phyloP scores from a whole-genome alignment of 2,888 invertebrate genomes.

The Sicus ferrugineus region DNA sequence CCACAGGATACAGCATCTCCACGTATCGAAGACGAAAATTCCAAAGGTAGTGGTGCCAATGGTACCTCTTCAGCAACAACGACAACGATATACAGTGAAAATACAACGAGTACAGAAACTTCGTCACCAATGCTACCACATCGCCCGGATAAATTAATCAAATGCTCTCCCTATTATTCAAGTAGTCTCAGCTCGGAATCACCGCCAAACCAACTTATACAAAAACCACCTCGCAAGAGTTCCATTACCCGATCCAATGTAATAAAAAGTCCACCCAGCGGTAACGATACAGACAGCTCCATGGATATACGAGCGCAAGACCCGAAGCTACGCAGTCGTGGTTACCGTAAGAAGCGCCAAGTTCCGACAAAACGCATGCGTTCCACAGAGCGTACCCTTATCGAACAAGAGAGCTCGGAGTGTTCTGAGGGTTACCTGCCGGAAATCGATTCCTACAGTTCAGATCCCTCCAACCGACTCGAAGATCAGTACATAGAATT shows the following conservation, averaged over 20 bases:
- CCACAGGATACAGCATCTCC: constrained; percentile 67
- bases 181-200: constrained; percentile 79
- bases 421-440: constrained; percentile 76
- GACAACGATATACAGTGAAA: constrained; percentile 68
- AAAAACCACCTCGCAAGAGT: constrained; percentile 73
- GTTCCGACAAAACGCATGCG: constrained; percentile 62
- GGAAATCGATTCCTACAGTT: constrained; percentile 71
- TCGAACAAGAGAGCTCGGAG: constrained; percentile 71
- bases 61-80: constrained; percentile 65
- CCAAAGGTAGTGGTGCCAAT: constrained; percentile 53
- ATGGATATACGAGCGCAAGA: constrained; percentile 72
- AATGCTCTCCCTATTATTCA: constrained; percentile 79
- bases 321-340: constrained; percentile 73
- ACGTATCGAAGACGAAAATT: constrained; percentile 68
- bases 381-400: constrained; percentile 54
- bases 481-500: constrained; percentile 62
- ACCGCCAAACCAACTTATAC: constrained; percentile 71
- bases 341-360: constrained; percentile 74
- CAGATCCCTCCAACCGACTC: constrained; percentile 70
- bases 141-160: constrained; percentile 68
- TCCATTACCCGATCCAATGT: constrained; percentile 70
- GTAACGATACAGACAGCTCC: constrained; percentile 79
- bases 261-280: constrained; percentile 76
- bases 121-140: constrained; percentile 61
- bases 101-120: constrained; percentile 64